Percentiles rank a stretch among this genome's conserved stretches.
Conservation (phyloP, 1,140 invertebrate species). For the Orussus abietinus region DNA sequence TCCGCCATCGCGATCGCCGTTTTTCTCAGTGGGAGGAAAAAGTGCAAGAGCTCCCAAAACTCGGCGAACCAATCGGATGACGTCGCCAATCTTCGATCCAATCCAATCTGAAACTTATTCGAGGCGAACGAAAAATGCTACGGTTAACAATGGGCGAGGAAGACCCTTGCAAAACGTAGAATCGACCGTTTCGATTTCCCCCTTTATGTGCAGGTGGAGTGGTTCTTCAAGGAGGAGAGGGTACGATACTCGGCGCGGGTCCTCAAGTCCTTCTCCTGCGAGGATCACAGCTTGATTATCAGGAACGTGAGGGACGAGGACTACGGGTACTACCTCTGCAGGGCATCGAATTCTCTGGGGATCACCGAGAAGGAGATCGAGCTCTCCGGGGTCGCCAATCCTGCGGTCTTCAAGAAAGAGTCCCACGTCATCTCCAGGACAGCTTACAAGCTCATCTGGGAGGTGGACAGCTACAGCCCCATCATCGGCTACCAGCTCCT, state of each 20-base stretch:
- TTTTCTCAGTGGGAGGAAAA: too few relatives aligned
- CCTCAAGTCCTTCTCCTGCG: slow-evolving; percentile 54
- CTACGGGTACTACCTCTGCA: slow-evolving; percentile 74
- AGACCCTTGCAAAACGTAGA: too few relatives aligned
- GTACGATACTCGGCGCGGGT: slow-evolving; percentile 58
- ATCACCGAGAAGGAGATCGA: slow-evolving; percentile 53
- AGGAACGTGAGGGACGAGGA: slow-evolving; percentile 65
- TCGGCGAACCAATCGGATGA: too few relatives aligned
- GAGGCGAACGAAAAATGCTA: too few relatives aligned
- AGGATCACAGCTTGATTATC: slow-evolving; percentile 65
- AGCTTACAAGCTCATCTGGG: slow-evolving; percentile 69
- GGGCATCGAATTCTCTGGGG: slow-evolving; percentile 70
- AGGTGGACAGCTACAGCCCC: slow-evolving; percentile 71
- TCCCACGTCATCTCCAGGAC: slow-evolving; percentile 43
- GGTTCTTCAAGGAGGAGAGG: slow-evolving; percentile 53
- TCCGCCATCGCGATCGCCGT: too few relatives aligned
- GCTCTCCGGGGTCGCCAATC: slow-evolving; percentile 60
- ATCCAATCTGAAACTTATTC: too few relatives aligned
- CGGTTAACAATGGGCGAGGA: too few relatives aligned
- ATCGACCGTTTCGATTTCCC: slow-evolving; percentile 5
- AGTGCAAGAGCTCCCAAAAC: too few relatives aligned
- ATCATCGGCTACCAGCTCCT: slow-evolving; percentile 69
- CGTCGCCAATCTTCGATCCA: too few relatives aligned
- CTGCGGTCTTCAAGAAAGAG: slow-evolving; percentile 59
- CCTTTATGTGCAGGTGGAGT: slow-evolving; percentile 43